phyloP scores from a whole-genome alignment of 2,113 vertebrate genomes.

The Vidua macroura region DNA sequence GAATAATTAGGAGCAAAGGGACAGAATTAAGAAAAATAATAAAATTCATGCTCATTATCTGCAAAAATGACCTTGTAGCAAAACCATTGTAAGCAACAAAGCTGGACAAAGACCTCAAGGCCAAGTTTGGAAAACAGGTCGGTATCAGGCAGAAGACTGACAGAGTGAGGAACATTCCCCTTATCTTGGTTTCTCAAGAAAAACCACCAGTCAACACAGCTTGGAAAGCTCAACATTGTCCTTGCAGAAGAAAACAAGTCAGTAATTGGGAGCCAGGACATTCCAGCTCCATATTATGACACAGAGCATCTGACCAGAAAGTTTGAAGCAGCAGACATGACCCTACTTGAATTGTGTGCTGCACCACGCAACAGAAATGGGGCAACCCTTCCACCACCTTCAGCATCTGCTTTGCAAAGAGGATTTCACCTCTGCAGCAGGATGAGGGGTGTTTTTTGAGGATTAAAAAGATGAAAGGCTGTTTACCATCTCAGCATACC shows the following conservation, averaged over 20 bases:
- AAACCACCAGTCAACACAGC: conserved; percentile 32
- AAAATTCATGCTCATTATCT: neutral
- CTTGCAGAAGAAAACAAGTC: conserved; percentile 26
- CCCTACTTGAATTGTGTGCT: neutral
- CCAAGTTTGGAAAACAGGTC: neutral
- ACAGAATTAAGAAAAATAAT: neutral
- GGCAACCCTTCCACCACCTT: neutral
- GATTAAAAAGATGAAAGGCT: neutral
- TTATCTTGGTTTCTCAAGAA: conserved; percentile 52
- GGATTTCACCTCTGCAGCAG: neutral
- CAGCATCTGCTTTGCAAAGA: neutral
- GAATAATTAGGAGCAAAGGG: neutral
- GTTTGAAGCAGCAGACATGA: neutral
- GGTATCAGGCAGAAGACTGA: neutral
- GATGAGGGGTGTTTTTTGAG: neutral
- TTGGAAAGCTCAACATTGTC: conserved; percentile 2
- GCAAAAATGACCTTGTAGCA: neutral
- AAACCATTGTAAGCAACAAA: neutral
- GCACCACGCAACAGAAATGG: neutral
- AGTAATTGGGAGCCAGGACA: conserved; percentile 28
- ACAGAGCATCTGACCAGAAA: neutral
- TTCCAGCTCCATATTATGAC: neutral
- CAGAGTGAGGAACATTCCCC: neutral
- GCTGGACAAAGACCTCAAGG: neutral
- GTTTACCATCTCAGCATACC: neutral